phyloP scores from a whole-genome alignment of 2,888 invertebrate genomes.

The Ornithoptera alexandrae region DNA sequence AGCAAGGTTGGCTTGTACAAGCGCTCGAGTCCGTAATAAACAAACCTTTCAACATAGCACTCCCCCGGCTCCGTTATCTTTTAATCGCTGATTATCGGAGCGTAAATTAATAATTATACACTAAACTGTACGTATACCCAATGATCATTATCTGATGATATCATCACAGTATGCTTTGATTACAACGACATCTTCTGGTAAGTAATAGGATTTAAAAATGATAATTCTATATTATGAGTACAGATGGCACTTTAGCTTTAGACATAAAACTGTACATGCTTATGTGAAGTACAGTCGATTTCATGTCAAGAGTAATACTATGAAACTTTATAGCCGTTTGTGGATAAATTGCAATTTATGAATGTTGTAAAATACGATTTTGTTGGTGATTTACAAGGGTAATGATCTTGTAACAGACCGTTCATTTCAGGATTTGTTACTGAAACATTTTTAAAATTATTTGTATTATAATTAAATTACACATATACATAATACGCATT shows the following conservation, averaged over 20 bases:
- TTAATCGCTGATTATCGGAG: constrained; percentile 26
- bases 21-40: constrained; percentile 11
- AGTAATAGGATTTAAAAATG: not conserved
- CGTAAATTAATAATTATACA: constrained; percentile 29
- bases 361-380: constrained; percentile 15
- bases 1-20: constrained; percentile 19
- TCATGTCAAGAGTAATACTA: constrained; percentile 34
- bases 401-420: too few species aligned
- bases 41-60: constrained; percentile 21
- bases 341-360: constrained; percentile 15
- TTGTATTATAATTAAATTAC: too few species aligned
- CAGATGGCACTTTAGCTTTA: constrained; percentile 20
- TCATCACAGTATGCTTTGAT: constrained; percentile 5
- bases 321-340: constrained; percentile 33
- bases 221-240: constrained; percentile 2
- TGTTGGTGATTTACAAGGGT: too few species aligned
- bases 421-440: too few species aligned
- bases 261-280: too few species aligned
- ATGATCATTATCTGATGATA: constrained; percentile 15
- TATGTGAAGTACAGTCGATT: constrained; percentile 34
- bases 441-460: too few species aligned
- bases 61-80: constrained; percentile 17
- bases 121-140: constrained; percentile 7
- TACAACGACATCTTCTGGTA: constrained; percentile 24
- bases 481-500: too few species aligned